Evolutionary conservation across 30 jellyfish, hydroid and myxozoan species (phyloP).

Genomic region (Aurelia aurita): DNA sequence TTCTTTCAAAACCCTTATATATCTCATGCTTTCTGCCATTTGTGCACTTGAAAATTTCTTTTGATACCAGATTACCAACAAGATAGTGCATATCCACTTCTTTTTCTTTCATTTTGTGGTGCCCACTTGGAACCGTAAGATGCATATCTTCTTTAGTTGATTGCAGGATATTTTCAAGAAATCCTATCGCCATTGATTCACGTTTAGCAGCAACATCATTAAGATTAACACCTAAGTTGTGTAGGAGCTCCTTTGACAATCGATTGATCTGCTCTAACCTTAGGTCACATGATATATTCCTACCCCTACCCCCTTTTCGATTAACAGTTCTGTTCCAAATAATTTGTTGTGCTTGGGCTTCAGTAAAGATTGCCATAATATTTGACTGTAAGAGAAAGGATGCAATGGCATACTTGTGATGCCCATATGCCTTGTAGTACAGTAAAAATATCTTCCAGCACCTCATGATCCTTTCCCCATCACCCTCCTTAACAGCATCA

Average conservation of each 20-base stretch:
- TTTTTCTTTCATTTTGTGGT: slow-evolving; percentile 25
- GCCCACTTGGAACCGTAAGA: slow-evolving; percentile 1
- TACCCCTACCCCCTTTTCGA: slow-evolving; percentile 19
- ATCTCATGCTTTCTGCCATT: slow-evolving; percentile 1
- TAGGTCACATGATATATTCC: slow-evolving; percentile 16
- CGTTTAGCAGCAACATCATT: slow-evolving; percentile 18
- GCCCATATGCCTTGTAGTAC: slow-evolving; percentile 15
- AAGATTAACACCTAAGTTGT: slow-evolving; percentile 10
- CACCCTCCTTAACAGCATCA: slow-evolving; percentile 38
- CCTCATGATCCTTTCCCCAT: slow-evolving; percentile 12
- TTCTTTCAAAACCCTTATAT: background rate
- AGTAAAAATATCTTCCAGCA: slow-evolving; percentile 20
- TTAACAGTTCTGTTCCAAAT: slow-evolving; percentile 36
- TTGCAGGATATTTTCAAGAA: background rate
- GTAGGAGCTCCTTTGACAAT: slow-evolving; percentile 12
- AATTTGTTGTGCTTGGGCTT: slow-evolving; percentile 4
- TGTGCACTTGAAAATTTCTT: background rate
- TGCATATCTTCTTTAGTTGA: slow-evolving; percentile 4
- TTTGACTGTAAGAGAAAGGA: background rate
- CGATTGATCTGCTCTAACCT: slow-evolving; percentile 13
- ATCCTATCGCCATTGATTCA: slow-evolving; percentile 13
- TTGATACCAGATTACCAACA: background rate
- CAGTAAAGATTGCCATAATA: background rate
- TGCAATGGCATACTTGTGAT: slow-evolving; percentile 23
- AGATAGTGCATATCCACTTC: slow-evolving; percentile 7